These are phyloP conservation scores for Epirrhoe tristata DNA, from an alignment of 2,888 invertebrate species.

Conservation along the genomic window DNA sequence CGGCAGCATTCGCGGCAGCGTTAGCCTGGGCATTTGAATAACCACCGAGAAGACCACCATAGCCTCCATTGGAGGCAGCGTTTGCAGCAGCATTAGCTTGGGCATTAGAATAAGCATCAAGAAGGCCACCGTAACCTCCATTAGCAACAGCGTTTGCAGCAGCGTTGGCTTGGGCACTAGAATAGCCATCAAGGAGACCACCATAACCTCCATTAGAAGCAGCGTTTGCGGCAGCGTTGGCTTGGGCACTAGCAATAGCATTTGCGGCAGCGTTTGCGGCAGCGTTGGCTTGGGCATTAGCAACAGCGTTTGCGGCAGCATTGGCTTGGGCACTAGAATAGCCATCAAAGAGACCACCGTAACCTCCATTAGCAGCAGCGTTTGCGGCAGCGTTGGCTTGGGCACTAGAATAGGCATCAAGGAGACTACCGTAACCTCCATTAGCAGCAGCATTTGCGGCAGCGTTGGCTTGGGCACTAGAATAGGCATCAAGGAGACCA, in stretches of 20 bases:
- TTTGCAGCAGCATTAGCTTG: constrained; percentile 9
- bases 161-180: not conserved
- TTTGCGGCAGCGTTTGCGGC: constrained; percentile 29
- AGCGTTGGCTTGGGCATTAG: constrained; percentile 35
- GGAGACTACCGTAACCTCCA: not conserved
- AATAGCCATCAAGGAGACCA: not conserved
- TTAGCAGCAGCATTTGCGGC: constrained; percentile 17
- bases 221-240: constrained; percentile 11
- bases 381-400: constrained; percentile 9
- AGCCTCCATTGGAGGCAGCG: constrained; percentile 19
- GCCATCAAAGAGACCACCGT: constrained; percentile 28
- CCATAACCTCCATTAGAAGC: constrained; percentile 7
- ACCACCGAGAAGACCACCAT: constrained; percentile 27
- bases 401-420: constrained; percentile 11
- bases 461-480: not conserved
- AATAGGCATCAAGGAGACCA: not conserved
- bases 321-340: constrained; percentile 19
- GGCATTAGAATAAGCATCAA: constrained; percentile 11
- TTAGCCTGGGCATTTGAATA: constrained; percentile 18
- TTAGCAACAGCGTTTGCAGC: constrained; percentile 17
- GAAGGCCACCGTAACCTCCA: not conserved
- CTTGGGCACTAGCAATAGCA: constrained; percentile 3
- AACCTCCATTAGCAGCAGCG: constrained; percentile 19
- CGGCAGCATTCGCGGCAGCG: constrained; percentile 10
- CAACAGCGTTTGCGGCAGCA: constrained; percentile 11